Evolutionary conservation across 2,888 invertebrate species (phyloP), one percentile per base, ranked within the genome.

Genomic region (Eupeodes latifasciatus): DNA sequence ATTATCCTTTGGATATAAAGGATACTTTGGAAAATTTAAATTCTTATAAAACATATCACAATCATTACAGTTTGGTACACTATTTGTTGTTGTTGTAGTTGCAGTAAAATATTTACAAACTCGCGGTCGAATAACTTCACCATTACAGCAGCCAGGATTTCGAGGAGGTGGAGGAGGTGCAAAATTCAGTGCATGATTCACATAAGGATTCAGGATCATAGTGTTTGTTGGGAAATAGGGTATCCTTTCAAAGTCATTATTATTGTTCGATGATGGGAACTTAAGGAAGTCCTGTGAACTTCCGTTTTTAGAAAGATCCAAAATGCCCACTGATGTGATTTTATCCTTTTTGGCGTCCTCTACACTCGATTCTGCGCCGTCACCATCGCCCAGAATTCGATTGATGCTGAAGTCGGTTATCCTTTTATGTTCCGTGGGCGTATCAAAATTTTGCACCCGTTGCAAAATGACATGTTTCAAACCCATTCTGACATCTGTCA

Each of bases 321-420:
- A 89, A 40, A 92, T 93, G n/a, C 90, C 91, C 2, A 81, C 86
- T 64, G 89, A 84, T 9, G 83, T 80, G 7, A 61, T 80, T 7
- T 57, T 78, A 75, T 78, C 67, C 66, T 62, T 75, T 66, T 72
- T 84, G 36, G 90, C 81, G 57, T 90, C 34, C 12, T 1, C 27
- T 27, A 27, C 27, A 27, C 27, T 27, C 27, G 27, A 59, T 5
- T 14, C 49, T 57, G 27, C 4, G 40, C 6, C 51, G 81, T 3
- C 27, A 14, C 62, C 78, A 64, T 90, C 86, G 6, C 89, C 85
- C 66, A 91, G 86, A 76, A 93, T 93, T 51, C 92, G 92, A 85
- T 91, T 92, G 16, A 93, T 93, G 85, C 93, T 93, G 74, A 93
- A 93, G 88, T 93, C 94, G 2, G 93, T 93, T 2, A 92, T 91